A percentile compares a stretch with the other conserved stretches of the same genome.
phyloP scores from a whole-genome alignment of 2,797 vertebrate species.

The Myotis pilosus region DNA sequence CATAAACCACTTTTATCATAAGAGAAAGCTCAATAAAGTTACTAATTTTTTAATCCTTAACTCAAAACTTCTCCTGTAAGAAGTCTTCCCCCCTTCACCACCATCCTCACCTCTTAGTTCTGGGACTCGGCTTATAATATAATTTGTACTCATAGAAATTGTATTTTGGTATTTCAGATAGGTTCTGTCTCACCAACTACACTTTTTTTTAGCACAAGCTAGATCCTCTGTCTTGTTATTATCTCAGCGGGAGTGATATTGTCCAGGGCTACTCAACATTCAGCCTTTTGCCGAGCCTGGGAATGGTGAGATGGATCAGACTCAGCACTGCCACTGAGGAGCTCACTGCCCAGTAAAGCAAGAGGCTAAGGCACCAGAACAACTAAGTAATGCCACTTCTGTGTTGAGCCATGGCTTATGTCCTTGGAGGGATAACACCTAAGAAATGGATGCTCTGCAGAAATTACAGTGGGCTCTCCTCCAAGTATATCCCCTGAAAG shows the following conservation, averaged over 20 bases:
- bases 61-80: conserved; percentile 22
- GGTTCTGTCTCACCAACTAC: neutral
- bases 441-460: neutral
- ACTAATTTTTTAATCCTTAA: neutral
- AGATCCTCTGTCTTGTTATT: neutral
- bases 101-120: neutral
- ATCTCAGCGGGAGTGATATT: neutral
- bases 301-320: neutral
- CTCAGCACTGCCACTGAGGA: neutral
- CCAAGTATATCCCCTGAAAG: neutral
- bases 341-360: neutral
- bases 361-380: neutral
- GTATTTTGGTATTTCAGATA: neutral
- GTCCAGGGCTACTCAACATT: neutral
- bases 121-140: neutral
- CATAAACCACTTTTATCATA: conserved; percentile 14
- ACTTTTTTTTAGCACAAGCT: neutral
- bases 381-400: neutral
- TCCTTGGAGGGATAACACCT: neutral
- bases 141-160: neutral
- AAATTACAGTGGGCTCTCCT: neutral
- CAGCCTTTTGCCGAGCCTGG: neutral
- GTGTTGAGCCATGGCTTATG: neutral
- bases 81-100: conserved; percentile 23
- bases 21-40: conserved; percentile 18